Evolutionary conservation across 2,113 vertebrate species (phyloP), one percentile per base, ranked within the genome.

Genomic region (Lampris incognitus): DNA sequence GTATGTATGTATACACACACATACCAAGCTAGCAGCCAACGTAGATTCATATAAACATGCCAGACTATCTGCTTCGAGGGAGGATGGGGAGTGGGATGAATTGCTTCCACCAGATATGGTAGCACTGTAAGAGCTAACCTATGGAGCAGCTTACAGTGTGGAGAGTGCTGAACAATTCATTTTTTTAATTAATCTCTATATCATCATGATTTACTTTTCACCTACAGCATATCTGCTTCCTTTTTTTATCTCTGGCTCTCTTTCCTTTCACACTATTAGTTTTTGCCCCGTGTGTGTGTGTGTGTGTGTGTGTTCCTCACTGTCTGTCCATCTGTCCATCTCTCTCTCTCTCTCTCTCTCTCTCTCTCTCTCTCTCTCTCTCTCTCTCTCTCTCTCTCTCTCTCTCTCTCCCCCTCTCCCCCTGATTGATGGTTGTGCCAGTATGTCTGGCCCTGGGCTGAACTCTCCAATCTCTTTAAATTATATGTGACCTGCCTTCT

Each of bases 401-500:
- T 58, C 63, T 63, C 11, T 56, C 63, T 52, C 44, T 73, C 64
- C 56, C 51, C 1, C 49, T 46, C 49, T 10, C 37, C 50, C 68
- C 74, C 70, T 91, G 87, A 93, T 90, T 88, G 89, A 91, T 93
- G 78, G 83, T 69, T 78, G 84, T 90, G 87, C 84, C 86, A 90
- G 79, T 76, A 69, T 51, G 77, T 87, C 86, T 91, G 84, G 81
- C 82, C 87, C 79, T 86, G 78, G 82, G 82, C 91, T 92, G 90
- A 92, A 91, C 87, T 87, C 83, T 87, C 85, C 91, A 90, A 88
- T 92, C 87, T 88, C 79, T 90, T 91, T 90, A 89, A 92, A 93
- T 92, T 89, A 92, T 90, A 85, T 77, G 69, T 72, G 71, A 73
- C 76, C 78, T 65, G 52, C 60, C 64, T 65, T 68, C 13, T 63